Conservation (phyloP, 2,113 vertebrate genomes). For the Aegypius monachus region DNA sequence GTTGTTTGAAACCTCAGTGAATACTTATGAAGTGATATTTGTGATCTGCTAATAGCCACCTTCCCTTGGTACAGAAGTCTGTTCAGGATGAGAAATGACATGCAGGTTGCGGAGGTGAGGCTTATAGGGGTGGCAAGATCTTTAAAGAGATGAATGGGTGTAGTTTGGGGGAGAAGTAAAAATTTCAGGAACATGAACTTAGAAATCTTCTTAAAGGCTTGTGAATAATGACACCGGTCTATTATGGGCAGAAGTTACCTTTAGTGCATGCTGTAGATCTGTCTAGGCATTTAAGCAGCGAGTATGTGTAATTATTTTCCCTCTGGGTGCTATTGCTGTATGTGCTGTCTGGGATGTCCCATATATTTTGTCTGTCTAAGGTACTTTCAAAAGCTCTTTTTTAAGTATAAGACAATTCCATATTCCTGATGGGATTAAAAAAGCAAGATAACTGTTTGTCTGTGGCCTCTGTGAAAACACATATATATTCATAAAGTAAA, state of each 20-base stretch:
- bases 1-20: not conserved
- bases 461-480: not conserved
- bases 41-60: not conserved
- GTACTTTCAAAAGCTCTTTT: not conserved
- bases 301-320: constrained; percentile 8
- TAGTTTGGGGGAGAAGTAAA: not conserved
- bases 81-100: not conserved
- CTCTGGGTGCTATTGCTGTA: not conserved
- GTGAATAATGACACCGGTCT: constrained; percentile 4
- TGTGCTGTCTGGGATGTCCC: not conserved
- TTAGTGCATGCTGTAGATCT: constrained; percentile 2
- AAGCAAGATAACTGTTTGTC: not conserved
- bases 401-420: not conserved
- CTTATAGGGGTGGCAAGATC: not conserved
- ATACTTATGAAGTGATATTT: not conserved
- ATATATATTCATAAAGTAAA: not conserved
- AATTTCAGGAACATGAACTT: not conserved
- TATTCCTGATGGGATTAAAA: not conserved
- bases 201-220: not conserved
- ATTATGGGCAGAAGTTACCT: not conserved
- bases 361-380: constrained; percentile 10
- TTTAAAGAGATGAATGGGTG: constrained; percentile 9
- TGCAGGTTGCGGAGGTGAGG: not conserved
- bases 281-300: not conserved
- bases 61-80: not conserved